Evolutionary conservation across 1,140 invertebrate genomes (phyloP), one percentile per base, ranked within the genome.

Genomic region (Luehdorfia chinensis): DNA sequence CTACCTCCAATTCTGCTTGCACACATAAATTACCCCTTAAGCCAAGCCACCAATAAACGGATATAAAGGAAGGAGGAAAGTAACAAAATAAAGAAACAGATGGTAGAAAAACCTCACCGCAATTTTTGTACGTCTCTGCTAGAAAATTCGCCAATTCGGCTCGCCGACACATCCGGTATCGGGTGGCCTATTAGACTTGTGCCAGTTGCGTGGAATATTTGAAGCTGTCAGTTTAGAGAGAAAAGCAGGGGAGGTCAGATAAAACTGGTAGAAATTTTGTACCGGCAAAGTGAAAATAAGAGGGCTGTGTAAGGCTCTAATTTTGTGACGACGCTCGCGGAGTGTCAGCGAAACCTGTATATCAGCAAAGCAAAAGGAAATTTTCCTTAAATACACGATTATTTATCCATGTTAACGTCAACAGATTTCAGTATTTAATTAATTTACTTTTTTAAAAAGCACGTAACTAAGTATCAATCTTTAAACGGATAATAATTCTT

Each of bases 51-150:
- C 62, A 77, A 77, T 75, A 75, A 73, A 75, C 63, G 60, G 52
- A 75, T 72, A 75, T 59, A 71, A 61, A 64, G 55, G 55, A 66
- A 63, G 60, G 56, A 51, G 47, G 49, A 61, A 55, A 50, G 60
- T 60, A 77, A 75, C 65, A 66, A 72, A 75, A 76, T 75, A 76
- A 70, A 74, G 70, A 72, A 79, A 73, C 69, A 75, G 67, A 70
- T 47, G 60, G 49, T 41, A 27, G 59, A 72, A 75, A 76, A 75
- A 62, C 59, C 45, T 43, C 47, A 51, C 61, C 56, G 46, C 66
- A 78, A 74, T 70, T 78, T 75, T 74, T 72, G 67, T 60, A 60
- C 44, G 58, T 67, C 63, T 57, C 50, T 32, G 47, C 39, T 58
- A 50, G 46, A 61, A 70, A 65, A 71, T 66, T 51, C 57, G 56